Percentiles rank a stretch among this genome's conserved stretches.
Evolutionary conservation across 2,113 vertebrate genomes (phyloP).

Genomic region (Lonchura striata): DNA sequence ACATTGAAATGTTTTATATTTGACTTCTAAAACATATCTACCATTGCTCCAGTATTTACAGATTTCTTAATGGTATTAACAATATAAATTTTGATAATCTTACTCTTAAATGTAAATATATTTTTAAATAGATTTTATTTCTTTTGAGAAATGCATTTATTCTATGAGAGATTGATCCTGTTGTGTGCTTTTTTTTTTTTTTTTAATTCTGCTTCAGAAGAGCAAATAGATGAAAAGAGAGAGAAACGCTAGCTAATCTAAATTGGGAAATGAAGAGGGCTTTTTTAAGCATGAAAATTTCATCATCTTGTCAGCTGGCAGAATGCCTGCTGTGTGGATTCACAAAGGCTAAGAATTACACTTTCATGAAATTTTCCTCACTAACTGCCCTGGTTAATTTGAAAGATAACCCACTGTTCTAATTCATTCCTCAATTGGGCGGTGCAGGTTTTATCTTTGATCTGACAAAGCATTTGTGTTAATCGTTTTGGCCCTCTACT

Average conservation of each 20-base stretch:
- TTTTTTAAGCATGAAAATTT: slow-evolving; percentile 90
- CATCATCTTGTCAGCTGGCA: slow-evolving; percentile 89
- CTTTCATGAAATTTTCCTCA: slow-evolving; percentile 89
- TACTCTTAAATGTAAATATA: slow-evolving; percentile 33
- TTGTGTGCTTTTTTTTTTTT: slow-evolving; percentile 24
- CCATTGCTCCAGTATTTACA: not conserved
- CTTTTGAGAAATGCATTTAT: slow-evolving; percentile 60
- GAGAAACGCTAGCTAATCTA: slow-evolving; percentile 85
- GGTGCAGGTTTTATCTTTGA: slow-evolving; percentile 87
- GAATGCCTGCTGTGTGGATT: slow-evolving; percentile 88
- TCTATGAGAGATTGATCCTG: slow-evolving; percentile 66
- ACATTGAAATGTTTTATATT: not conserved
- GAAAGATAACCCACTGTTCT: slow-evolving; percentile 90
- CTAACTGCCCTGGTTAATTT: slow-evolving; percentile 90
- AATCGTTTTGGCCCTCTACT: slow-evolving; percentile 87
- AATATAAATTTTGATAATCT: not conserved
- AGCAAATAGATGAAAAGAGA: slow-evolving; percentile 69
- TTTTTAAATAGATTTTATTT: slow-evolving; percentile 57
- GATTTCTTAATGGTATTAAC: slow-evolving; percentile 41
- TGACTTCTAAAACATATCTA: not conserved
- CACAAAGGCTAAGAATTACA: slow-evolving; percentile 89
- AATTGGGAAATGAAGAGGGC: slow-evolving; percentile 85
- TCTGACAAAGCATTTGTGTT: slow-evolving; percentile 90
- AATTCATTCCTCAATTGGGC: slow-evolving; percentile 87
- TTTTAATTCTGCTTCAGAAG: slow-evolving; percentile 69